phyloP scores from a whole-genome alignment of 2,113 vertebrate species.

The Chelonoidis abingdonii region DNA sequence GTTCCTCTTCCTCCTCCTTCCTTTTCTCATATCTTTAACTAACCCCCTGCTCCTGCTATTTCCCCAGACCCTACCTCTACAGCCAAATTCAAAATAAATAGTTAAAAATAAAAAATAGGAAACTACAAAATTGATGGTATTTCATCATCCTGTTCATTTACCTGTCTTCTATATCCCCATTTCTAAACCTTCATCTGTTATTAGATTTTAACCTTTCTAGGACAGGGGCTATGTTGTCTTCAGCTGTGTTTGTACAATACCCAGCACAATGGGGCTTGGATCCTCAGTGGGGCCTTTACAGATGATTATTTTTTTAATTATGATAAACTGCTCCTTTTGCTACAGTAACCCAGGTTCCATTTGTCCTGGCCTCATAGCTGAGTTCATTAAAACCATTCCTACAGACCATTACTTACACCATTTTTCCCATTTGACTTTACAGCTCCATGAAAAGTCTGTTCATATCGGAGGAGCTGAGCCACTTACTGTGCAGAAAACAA shows the following conservation, averaged over 20 bases:
- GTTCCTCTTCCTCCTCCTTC: neutral
- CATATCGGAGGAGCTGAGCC: neutral
- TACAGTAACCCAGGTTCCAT: neutral
- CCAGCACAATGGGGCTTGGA: neutral
- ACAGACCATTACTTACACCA: neutral
- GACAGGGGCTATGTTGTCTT: neutral
- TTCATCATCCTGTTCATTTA: neutral
- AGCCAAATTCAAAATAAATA: neutral
- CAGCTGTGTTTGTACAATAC: neutral
- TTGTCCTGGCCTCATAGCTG: neutral
- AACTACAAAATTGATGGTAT: neutral
- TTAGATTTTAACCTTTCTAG: neutral
- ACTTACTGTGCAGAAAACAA: neutral
- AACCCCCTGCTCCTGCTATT: neutral
- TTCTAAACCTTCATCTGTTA: neutral
- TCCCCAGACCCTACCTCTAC: neutral
- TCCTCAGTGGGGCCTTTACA: neutral
- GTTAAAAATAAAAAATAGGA: neutral
- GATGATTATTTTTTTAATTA: too few relatives aligned
- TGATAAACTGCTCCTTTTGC: neutral
- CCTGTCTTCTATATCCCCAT: neutral
- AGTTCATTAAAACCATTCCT: neutral
- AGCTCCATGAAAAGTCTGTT: neutral
- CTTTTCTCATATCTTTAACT: neutral
- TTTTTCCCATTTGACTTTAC: neutral